phyloP scores from a whole-genome alignment of 2,888 invertebrate genomes.

The Chrysotoxum bicinctum region DNA sequence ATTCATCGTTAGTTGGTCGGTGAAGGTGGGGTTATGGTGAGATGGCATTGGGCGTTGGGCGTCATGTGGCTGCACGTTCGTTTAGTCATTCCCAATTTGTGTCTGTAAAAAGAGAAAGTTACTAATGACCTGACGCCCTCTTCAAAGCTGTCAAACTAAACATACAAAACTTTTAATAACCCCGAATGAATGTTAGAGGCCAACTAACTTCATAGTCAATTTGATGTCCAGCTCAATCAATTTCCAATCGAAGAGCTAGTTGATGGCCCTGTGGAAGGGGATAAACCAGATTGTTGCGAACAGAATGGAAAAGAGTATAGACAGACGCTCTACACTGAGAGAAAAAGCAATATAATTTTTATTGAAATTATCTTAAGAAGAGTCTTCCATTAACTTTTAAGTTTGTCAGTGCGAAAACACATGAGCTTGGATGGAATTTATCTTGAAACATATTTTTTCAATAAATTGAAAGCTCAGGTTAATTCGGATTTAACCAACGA shows the following conservation, averaged over 20 bases:
- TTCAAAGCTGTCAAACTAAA: constrained; percentile 64
- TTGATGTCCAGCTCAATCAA: constrained; percentile 68
- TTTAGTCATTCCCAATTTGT: constrained; percentile 23
- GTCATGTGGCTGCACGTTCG: not conserved
- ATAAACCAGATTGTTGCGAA: not conserved
- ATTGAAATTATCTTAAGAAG: too few species aligned
- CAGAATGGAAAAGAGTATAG: not conserved
- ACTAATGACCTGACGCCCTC: constrained; percentile 65
- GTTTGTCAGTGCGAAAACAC: too few species aligned
- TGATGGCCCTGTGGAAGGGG: not conserved
- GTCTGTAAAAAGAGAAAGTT: constrained; percentile 42
- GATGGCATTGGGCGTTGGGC: not conserved
- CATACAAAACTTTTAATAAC: constrained; percentile 68
- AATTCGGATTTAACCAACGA: too few species aligned
- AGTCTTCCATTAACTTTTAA: too few species aligned
- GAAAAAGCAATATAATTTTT: not conserved
- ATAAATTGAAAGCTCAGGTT: too few species aligned
- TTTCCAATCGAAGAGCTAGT: constrained; percentile 34
- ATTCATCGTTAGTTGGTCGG: not conserved
- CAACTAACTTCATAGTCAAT: constrained; percentile 50
- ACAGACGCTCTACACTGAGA: not conserved
- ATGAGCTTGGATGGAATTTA: too few species aligned
- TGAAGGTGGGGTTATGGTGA: not conserved
- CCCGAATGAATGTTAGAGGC: constrained; percentile 47
- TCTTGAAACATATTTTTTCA: too few species aligned